Evolutionary conservation across 2,797 vertebrate genomes (phyloP), one percentile per base, ranked within the genome.

Genomic region (Valencia hispanica): DNA sequence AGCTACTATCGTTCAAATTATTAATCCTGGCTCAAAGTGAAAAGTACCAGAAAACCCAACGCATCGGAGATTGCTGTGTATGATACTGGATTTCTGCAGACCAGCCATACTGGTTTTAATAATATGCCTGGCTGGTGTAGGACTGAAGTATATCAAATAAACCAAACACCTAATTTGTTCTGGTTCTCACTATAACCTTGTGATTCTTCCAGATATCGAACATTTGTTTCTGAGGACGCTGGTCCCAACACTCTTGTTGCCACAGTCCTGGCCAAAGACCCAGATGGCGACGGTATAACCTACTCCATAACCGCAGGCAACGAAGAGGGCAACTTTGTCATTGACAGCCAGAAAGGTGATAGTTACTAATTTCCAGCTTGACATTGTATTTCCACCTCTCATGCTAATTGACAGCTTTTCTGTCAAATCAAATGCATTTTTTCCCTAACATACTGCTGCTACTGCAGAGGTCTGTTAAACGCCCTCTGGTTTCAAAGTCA

Each of bases 181-280:
- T 68, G 63, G 68, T 34, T 53, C 34, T 41, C 70, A 4, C 36
- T 53, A 39, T 12, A 55, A 27, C 68, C 72, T 68, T 36, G 66
- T 79, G 50, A 81, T 84, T 70, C 83, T 75, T 83, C 81, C 91
- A 98, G 97, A 74, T 97, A 98, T 90, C 94, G 95, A 74, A 97
- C 97, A 1, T 98, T 97, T 84, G 96, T 98, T 86, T 97, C 97
- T 0, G 97, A 98, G 91, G 97, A 98, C 27, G 97, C 97, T 0
- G 96, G 97, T 12, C 96, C 97, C 77, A 96, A 96, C 91, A 97
- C 96, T 0, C 89, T 98, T 11, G 94, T 98, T 0, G 97, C 96
- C 47, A 96, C 97, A 1, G 96, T 98, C 39, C 94, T 95, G 87
- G 97, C 97, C 76, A 96, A 97, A 84, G 97, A 98, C 85, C 96